Evolutionary conservation across 2,113 vertebrate genomes (phyloP), one percentile per base, ranked within the genome.

Genomic region (Oxyruncus cristatus): DNA sequence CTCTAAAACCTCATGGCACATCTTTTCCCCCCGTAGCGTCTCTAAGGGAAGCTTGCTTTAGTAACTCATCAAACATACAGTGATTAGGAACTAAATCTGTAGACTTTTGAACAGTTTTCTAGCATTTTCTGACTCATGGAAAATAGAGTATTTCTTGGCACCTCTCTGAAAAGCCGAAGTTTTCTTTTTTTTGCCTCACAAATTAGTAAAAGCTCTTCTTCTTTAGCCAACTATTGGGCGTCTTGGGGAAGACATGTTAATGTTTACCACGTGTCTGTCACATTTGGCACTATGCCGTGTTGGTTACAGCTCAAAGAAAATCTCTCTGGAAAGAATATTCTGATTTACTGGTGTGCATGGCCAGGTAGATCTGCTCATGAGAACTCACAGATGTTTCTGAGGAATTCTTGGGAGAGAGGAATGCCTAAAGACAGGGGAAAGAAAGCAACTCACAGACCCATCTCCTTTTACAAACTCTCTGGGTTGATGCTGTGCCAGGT

Each of bases 401-500:
- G 49, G 44, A 75, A 55, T 32, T 20, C 35, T 53, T 79, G 73
- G 59, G 76, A 77, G 80, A 49, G 52, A 83, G 12, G 24, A 74
- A 67, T 2, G 9, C 11, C n/a, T 52, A 62, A 79, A 67, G 18
- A 56, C 37, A 37, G 58, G 53, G 46, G 30, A 84, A 65, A 73
- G 68, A 41, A 55, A 81, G 77, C 28, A 81, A 81, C 35, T 79
- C 59, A 53, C 8, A 53, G 39, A 26, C 24, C 5, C 4, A 33
- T 8, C 11, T 9, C 6, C 30, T 28, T 72, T 73, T 37, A 63
- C 49, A 85, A 75, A 50, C 13, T 44, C 9, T 33, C 44, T 2
- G 4, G 32, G 42, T 37, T 1, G 1, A 23, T 35, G 49, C 58
- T 42, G 14, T 49, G 39, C 35, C 1, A 0, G 20, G 12, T 37